Base-by-base conservation (phyloP, 1,140 invertebrate genomes). In the Metopolophium dirhodum region DNA sequence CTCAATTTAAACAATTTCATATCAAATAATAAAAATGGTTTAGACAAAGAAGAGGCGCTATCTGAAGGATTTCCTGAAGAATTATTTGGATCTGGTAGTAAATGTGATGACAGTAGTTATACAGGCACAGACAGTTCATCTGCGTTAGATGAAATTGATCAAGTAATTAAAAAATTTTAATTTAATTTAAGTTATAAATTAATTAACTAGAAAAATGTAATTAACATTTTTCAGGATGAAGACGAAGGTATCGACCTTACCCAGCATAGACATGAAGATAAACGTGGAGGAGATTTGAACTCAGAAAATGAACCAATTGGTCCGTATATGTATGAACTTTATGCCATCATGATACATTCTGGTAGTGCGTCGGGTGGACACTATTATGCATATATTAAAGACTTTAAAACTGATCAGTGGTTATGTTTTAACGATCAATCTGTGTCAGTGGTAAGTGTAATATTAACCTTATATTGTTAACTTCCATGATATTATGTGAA, bases 351-450 rank as follows among this genome's bases (percentile, higher is more conserved):
- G 98, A 98, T 99, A 91, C 98, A 99, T 95, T 98, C 98, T 57
- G 98, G 98, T 18, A 98, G 97, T 95, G 98, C 98, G 1, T 97
- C 97, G 86, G 98, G 98, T 51, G 98, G 98, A 2, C 98, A 99
- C 95, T 99, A 99, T 95, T 99, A 98, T 95, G 98, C 98, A 37
- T 99, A 99, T 94, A 98, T 99, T 85, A 98, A 98, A 96, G 98
- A 98, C 95, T 98, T 98, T 89, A 95, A 96, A 85, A 97, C 96
- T 57, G 95, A 96, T 35, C 96, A 97, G 94, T 98, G 98, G 98
- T 97, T 96, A 94, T 97, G 97, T 95, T 98, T 98, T 94, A 98
- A 98, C 95, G 98, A 98, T 95, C 97, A 97, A 95, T 96, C 95
- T 94, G 97, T 97, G 35, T 96, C 95, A 41, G 95, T 96, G 94